phyloP scores from a whole-genome alignment of 1,140 invertebrate species.

The Macrosteles quadrilineatus region DNA sequence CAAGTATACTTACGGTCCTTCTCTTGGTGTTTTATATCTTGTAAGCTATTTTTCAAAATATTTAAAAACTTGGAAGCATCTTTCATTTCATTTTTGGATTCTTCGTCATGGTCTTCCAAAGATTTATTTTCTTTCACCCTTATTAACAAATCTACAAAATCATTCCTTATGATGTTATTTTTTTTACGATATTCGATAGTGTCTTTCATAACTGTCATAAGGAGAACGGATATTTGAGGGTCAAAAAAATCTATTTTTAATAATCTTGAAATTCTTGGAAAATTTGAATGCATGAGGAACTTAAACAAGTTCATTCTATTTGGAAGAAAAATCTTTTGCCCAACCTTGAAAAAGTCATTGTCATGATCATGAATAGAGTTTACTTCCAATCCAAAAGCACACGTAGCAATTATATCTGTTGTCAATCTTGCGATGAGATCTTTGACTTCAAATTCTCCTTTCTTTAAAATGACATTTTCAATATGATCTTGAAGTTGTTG shows the following conservation, averaged over 20 bases:
- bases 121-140: conserved; percentile 50
- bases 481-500: conserved; percentile 5
- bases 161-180: conserved; percentile 54
- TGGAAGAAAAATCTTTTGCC: conserved; percentile 12
- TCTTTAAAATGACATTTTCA: background rate
- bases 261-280: background rate
- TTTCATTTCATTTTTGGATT: background rate
- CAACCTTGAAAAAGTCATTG: conserved; percentile 44
- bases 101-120: background rate
- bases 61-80: too few relatives aligned
- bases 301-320: background rate
- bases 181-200: conserved; percentile 55
- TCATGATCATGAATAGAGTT: conserved; percentile 48
- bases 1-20: too few relatives aligned
- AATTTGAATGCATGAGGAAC: background rate
- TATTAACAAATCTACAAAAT: conserved; percentile 58
- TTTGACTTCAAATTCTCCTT: conserved; percentile 19
- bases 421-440: conserved; percentile 22
- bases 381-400: conserved; percentile 49
- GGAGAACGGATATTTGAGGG: conserved; percentile 47
- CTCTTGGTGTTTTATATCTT: too few relatives aligned
- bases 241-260: background rate
- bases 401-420: conserved; percentile 54
- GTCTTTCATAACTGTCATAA: conserved; percentile 54
- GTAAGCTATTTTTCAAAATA: too few relatives aligned